phyloP scores from a whole-genome alignment of 2,888 invertebrate species.

The Epicampocera succincta region DNA sequence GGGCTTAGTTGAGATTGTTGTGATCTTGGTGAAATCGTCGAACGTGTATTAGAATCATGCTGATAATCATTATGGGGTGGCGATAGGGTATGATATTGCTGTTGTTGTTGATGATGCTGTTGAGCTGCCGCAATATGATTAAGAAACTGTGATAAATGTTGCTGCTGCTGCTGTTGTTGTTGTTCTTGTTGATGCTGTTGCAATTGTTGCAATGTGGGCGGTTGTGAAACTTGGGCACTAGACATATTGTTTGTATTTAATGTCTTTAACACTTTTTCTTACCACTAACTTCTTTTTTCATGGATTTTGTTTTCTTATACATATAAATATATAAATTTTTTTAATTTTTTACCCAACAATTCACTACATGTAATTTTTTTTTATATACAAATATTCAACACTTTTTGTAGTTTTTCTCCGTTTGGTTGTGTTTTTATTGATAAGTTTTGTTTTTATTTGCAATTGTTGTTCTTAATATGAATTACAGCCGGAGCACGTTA shows the following conservation, averaged over 20 bases:
- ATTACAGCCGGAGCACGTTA: conserved; percentile 49
- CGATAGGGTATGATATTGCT: conserved; percentile 69
- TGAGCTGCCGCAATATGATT: conserved; percentile 78
- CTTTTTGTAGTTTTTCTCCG: conserved; percentile 26
- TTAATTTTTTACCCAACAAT: no score
- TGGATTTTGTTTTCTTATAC: conserved; percentile 14
- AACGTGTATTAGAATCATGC: conserved; percentile 77
- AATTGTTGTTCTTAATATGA: conserved; percentile 5
- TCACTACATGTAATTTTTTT: conserved; percentile 15
- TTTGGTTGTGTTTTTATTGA: conserved; percentile 10
- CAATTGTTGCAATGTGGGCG: conserved; percentile 74
- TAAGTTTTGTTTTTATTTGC: conserved; percentile 9
- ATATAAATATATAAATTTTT: neutral
- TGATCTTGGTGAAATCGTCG: conserved; percentile 76
- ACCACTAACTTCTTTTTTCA: conserved; percentile 22
- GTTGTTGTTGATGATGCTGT: conserved; percentile 73
- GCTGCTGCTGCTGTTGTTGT: conserved; percentile 71
- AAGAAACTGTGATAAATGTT: conserved; percentile 78
- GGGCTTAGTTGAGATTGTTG: conserved; percentile 72
- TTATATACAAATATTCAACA: conserved; percentile 12
- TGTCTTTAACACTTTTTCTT: conserved; percentile 25
- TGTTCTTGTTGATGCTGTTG: conserved; percentile 70
- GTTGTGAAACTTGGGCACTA: conserved; percentile 81
- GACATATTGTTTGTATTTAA: conserved; percentile 76
- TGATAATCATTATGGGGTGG: conserved; percentile 75